Base-by-base conservation (phyloP, 2,888 invertebrate genomes). In the Subacronicta megacephala region DNA sequence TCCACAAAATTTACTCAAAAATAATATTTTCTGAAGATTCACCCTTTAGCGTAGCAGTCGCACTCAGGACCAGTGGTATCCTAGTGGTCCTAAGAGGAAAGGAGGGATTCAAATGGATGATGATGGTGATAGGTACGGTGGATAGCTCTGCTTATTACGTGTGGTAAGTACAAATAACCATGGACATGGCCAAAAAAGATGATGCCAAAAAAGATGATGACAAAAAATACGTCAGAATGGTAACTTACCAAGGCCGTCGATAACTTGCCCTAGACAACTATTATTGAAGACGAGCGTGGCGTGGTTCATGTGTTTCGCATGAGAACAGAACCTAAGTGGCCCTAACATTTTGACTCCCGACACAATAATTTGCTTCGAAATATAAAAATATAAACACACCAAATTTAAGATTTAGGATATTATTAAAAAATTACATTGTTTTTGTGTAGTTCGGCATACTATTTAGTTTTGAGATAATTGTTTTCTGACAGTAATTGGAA, bases 391-490 rank as follows among this genome's bases (percentile, higher is more conserved):
- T 51, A 49, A 74, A 78, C 72, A 75, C 68, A 49, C 67, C 54
- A 73, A 68, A 72, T 76, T 84, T 82, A 73, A 71, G 76, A 70
- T 76, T 80, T 57, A 31, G 31, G n/a, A 60, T 77, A 61, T 63
- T 59, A 51, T 64, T 62, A 54, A 52, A 69, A 75, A 63, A 75
- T 82, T 85, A 87, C 84, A 88, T 90, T 84, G 78, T 89, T 88
- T 84, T 87, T 82, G 65, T 75, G 42, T 58, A 62, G 56, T 68
- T 49, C 59, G 62, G 52, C 53, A 53, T 70, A 62, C 54, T 70
- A 70, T 65, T 58, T 74, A 70, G 70, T 76, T 78, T 80, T 78
- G 68, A 62, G 55, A 67, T 63, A 78, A 75, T 58, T 69, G 55
- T 70, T 63, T 70, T 73, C 58, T 82, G 85, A 83, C 82, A 76